These are phyloP conservation scores for Hirtodrosophila confusa DNA, from an alignment of 2,888 invertebrate genomes.

Conservation along the genomic window DNA sequence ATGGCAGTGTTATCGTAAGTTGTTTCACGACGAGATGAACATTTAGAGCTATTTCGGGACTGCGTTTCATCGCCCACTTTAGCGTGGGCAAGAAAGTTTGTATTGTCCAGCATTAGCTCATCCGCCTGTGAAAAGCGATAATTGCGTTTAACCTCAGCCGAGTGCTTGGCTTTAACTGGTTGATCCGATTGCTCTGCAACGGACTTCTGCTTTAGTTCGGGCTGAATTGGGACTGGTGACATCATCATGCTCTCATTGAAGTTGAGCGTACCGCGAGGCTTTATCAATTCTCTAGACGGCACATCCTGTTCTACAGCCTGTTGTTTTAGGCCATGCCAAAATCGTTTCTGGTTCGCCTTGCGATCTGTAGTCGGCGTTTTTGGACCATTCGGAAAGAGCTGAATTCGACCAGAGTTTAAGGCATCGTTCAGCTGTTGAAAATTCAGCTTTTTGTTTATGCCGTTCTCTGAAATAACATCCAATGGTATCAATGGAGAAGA, in stretches of 20 bases:
- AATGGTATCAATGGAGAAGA: constrained; percentile 63
- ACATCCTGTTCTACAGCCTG: constrained; percentile 13
- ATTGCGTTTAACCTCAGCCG: constrained; percentile 16
- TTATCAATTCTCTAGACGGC: constrained; percentile 10
- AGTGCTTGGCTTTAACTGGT: neutral
- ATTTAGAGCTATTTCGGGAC: constrained; percentile 61
- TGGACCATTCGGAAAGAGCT: constrained; percentile 65
- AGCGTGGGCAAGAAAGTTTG: constrained; percentile 69
- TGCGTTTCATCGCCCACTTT: constrained; percentile 71
- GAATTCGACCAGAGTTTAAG: constrained; percentile 70
- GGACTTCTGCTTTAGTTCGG: neutral
- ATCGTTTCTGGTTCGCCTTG: constrained; percentile 21
- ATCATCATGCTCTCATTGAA: constrained; percentile 56
- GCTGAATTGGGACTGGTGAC: constrained; percentile 38
- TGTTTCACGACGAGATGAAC: constrained; percentile 52
- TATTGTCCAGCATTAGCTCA: constrained; percentile 71
- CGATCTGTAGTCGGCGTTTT: constrained; percentile 52
- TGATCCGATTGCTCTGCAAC: constrained; percentile 1
- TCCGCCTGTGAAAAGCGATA: constrained; percentile 67
- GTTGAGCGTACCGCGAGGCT: constrained; percentile 47
- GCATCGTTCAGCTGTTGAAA: constrained; percentile 73
- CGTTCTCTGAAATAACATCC: constrained; percentile 53
- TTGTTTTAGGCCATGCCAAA: constrained; percentile 28
- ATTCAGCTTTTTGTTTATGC: constrained; percentile 56
- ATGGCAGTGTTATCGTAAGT: constrained; percentile 46